Evolutionary conservation across 2,113 vertebrate species (phyloP).

Genomic region (Actenoides hombroni): DNA sequence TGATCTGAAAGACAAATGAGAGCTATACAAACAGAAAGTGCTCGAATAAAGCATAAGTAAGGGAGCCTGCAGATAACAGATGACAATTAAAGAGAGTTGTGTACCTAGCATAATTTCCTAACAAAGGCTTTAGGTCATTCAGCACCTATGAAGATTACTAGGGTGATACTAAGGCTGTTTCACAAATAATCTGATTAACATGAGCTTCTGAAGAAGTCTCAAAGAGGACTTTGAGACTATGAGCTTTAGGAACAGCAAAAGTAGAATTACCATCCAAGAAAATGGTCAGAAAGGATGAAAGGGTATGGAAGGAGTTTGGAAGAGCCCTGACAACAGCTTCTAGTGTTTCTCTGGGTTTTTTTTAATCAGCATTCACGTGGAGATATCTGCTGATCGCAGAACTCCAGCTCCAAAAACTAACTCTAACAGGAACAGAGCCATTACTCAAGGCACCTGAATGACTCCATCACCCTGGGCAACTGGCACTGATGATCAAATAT

Average conservation of each 20-base stretch:
- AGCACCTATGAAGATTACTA: slow-evolving; percentile 15
- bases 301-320: not conserved
- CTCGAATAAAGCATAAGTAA: not conserved
- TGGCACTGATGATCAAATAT: slow-evolving; percentile 1
- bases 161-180: slow-evolving; percentile 29
- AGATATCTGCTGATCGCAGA: not conserved
- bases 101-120: not conserved
- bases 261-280: slow-evolving; percentile 68
- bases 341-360: not conserved
- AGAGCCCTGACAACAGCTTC: slow-evolving; percentile 22
- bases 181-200: slow-evolving; percentile 59
- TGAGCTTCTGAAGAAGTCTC: slow-evolving; percentile 46
- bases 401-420: not conserved
- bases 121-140: slow-evolving; percentile 8
- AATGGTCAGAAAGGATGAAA: slow-evolving; percentile 63
- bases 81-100: not conserved
- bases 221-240: slow-evolving; percentile 54
- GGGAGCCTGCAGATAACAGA: not conserved
- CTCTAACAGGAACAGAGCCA: not conserved
- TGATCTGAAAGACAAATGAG: slow-evolving; percentile 45
- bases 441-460: not conserved
- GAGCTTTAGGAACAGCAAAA: slow-evolving; percentile 58
- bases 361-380: not conserved
- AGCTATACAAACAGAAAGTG: not conserved
- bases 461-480: not conserved